These are phyloP conservation scores for Nipponacmea schrenckii DNA, from an alignment of 2,888 invertebrate species.

Conservation along the genomic window DNA sequence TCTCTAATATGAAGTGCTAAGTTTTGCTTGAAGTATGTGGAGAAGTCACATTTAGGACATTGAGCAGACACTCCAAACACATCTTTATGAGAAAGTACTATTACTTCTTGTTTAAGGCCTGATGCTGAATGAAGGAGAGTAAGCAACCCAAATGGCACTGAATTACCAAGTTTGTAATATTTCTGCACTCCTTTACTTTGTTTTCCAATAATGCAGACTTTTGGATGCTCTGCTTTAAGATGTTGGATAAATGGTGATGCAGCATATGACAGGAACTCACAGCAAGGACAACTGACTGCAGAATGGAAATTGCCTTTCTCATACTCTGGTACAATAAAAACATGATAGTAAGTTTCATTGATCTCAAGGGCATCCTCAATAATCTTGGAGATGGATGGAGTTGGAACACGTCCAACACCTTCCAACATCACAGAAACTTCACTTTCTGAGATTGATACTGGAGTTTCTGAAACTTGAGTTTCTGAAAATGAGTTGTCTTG, in stretches of 20 bases:
- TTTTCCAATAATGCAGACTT: conserved; percentile 27
- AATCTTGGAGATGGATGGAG: neutral
- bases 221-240: conserved; percentile 28
- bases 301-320: neutral
- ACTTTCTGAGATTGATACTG: conserved; percentile 5
- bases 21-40: conserved; percentile 30
- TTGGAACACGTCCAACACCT: neutral
- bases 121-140: neutral
- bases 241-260: conserved; percentile 33
- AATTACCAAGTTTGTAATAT: conserved; percentile 11
- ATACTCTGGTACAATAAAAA: neutral
- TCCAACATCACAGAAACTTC: neutral
- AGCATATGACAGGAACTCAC: conserved; percentile 16
- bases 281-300: neutral
- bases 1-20: conserved; percentile 34
- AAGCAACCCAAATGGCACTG: conserved; percentile 4
- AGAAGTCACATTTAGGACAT: conserved; percentile 47
- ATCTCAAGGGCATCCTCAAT: neutral
- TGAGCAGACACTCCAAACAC: conserved; percentile 39
- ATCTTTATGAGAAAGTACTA: conserved; percentile 43
- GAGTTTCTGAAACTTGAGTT: conserved; percentile 33
- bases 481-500: conserved; percentile 38
- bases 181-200: conserved; percentile 12
- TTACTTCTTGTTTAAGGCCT: conserved; percentile 22
- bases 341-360: conserved; percentile 3